Percentiles rank a stretch among this genome's conserved stretches.
phyloP scores from a whole-genome alignment of 2,888 invertebrate species.

The Cinara cedri region DNA sequence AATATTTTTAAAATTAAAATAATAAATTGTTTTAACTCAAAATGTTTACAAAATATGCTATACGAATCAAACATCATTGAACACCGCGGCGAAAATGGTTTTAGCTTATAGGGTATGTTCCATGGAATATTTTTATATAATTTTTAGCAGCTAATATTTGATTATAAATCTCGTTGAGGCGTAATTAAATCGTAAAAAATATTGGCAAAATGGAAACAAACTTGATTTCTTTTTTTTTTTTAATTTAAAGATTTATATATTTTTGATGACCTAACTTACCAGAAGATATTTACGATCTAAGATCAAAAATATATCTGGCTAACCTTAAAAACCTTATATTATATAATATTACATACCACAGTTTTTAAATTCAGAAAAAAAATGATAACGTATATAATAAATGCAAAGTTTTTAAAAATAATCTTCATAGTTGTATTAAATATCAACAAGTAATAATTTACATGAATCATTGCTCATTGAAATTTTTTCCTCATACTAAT shows the following conservation, averaged over 20 bases:
- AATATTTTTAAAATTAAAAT: background rate
- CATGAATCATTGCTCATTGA: no score
- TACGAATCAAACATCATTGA: background rate
- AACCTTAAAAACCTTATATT: no score
- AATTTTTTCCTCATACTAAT: no score
- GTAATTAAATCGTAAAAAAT: slow-evolving; percentile 1
- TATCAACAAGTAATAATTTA: no score
- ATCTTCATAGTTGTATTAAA: no score
- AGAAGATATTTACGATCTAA: no score
- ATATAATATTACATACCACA: no score
- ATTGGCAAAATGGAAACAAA: background rate
- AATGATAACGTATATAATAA: no score
- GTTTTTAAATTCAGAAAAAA: no score
- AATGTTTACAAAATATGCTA: slow-evolving; percentile 1
- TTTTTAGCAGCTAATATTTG: background rate
- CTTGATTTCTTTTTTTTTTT: background rate
- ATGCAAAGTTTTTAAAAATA: no score
- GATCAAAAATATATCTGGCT: no score
- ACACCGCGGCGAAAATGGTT: background rate
- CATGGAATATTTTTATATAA: background rate
- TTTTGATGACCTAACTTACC: background rate
- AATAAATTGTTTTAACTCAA: background rate
- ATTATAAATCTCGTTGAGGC: background rate
- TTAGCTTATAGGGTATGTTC: background rate
- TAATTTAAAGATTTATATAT: background rate